Percentiles rank a stretch among this genome's conserved stretches.
These are phyloP conservation scores for Sturmia bella DNA, from an alignment of 2,888 invertebrate species.

Conservation along the genomic window DNA sequence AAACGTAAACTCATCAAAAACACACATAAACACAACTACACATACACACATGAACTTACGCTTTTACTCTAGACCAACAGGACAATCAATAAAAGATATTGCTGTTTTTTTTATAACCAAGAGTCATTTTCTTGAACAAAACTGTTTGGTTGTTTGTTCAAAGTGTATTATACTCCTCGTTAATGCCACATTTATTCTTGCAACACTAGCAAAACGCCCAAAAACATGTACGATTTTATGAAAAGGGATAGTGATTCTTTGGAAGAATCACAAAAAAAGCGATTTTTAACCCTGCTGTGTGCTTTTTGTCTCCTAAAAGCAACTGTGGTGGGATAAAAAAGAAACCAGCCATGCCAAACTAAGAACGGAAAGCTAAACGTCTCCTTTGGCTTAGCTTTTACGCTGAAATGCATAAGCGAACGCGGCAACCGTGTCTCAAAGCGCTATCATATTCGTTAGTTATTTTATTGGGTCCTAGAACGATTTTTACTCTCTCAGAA, in stretches of 20 bases:
- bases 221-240: constrained; percentile 4
- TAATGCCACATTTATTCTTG: constrained; percentile 30
- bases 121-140: constrained; percentile 20
- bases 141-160: constrained; percentile 12
- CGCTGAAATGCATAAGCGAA: too few relatives aligned
- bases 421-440: too few relatives aligned
- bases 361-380: too few relatives aligned
- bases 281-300: background rate
- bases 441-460: too few relatives aligned
- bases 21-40: background rate
- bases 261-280: constrained; percentile 2
- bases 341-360: too few relatives aligned
- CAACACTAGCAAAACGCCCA: constrained; percentile 19
- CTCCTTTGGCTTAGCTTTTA: too few relatives aligned
- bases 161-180: background rate
- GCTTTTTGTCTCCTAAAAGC: too few relatives aligned
- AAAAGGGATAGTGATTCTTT: background rate
- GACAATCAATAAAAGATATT: constrained; percentile 5
- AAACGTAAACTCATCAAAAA: constrained; percentile 56
- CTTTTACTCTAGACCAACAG: background rate
- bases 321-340: too few relatives aligned
- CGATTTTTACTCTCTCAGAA: too few relatives aligned
- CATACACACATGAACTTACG: background rate
- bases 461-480: too few relatives aligned
- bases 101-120: constrained; percentile 5